Percentiles rank a stretch among this genome's conserved stretches.
Evolutionary conservation across 2,113 vertebrate species (phyloP).

Genomic region (Lynx canadensis): DNA sequence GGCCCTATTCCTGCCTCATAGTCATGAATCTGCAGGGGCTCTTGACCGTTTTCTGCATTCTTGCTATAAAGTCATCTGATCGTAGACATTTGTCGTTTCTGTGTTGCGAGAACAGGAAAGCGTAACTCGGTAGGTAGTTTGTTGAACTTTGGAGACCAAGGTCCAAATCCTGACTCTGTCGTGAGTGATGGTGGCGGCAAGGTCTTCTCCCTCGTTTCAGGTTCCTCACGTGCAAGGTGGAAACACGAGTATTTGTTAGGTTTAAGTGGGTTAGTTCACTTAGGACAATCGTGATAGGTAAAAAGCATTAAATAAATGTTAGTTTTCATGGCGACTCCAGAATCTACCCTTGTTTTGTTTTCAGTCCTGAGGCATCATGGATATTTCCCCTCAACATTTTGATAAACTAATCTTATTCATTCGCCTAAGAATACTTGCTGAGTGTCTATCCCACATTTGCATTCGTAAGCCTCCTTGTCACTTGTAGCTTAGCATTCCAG

Average conservation of each 20-base stretch:
- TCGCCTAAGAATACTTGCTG: background rate
- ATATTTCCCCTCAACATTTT: background rate
- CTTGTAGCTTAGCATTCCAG: background rate
- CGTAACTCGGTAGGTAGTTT: background rate
- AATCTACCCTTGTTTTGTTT: constrained; percentile 17
- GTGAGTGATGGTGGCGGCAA: background rate
- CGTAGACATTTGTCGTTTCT: background rate
- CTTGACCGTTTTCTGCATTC: background rate
- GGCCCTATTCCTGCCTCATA: background rate
- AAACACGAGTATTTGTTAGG: background rate
- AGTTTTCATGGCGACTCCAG: background rate
- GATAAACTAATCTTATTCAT: background rate
- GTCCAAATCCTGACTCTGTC: background rate
- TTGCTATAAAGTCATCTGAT: background rate
- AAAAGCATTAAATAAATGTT: background rate
- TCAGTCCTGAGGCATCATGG: background rate
- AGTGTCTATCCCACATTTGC: background rate
- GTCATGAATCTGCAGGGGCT: background rate
- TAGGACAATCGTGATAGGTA: background rate
- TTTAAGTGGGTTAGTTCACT: background rate
- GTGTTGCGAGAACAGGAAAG: background rate
- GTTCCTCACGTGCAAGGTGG: background rate
- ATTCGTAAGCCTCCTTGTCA: background rate
- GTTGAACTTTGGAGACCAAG: background rate
- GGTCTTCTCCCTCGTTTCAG: background rate